Evolutionary conservation across 2,113 vertebrate genomes (phyloP).

Genomic region (Centrocercus urophasianus): DNA sequence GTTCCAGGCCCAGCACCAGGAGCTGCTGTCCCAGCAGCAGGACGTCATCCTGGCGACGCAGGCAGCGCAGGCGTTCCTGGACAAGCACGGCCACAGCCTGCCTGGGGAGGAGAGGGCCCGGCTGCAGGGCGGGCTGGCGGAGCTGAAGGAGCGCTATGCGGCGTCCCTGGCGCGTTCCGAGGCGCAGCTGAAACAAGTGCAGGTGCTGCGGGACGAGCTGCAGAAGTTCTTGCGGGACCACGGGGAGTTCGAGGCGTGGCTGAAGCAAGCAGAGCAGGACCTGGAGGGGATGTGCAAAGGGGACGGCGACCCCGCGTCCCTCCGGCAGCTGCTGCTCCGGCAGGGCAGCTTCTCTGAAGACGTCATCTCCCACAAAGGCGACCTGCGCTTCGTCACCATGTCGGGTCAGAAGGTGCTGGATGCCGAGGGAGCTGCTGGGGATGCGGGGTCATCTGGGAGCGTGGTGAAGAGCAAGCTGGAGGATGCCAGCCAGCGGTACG

Average conservation of each 20-base stretch:
- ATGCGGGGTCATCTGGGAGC: conserved; percentile 57
- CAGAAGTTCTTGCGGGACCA: conserved; percentile 92
- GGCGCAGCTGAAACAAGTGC: conserved; percentile 82
- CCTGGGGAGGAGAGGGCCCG: conserved; percentile 78
- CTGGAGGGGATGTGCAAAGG: conserved; percentile 81
- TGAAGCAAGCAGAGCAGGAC: conserved; percentile 87
- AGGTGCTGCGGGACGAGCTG: conserved; percentile 88
- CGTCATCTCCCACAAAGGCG: conserved; percentile 96
- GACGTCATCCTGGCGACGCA: conserved; percentile 88
- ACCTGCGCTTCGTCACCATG: conserved; percentile 94
- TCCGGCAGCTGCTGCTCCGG: conserved; percentile 73
- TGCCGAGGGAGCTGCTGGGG: conserved; percentile 75
- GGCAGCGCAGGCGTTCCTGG: conserved; percentile 87
- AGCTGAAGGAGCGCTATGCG: conserved; percentile 84
- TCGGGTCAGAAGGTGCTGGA: conserved; percentile 95
- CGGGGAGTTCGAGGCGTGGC: conserved; percentile 85
- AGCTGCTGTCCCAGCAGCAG: conserved; percentile 92
- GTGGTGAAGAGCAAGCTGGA: conserved; percentile 88
- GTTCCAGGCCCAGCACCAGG: conserved; percentile 85
- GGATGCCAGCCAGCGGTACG: conserved; percentile 87
- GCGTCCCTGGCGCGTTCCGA: conserved; percentile 82
- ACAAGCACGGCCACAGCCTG: conserved; percentile 84
- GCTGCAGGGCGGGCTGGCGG: conserved; percentile 80
- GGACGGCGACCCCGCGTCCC: conserved; percentile 71
- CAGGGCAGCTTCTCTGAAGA: conserved; percentile 89